phyloP scores from a whole-genome alignment of 1,140 invertebrate species.

The Hypothenemus hampei region DNA sequence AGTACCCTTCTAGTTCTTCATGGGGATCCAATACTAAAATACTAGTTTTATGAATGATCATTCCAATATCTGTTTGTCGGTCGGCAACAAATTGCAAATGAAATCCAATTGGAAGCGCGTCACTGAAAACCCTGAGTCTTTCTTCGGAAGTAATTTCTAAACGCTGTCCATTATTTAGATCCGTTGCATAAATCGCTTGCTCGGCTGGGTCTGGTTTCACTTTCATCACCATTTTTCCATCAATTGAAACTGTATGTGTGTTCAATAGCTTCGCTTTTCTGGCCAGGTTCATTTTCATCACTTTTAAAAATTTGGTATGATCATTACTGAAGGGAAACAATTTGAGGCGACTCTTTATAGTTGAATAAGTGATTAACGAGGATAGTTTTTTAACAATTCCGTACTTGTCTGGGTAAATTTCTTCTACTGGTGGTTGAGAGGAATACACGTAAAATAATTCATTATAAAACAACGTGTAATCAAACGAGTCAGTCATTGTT shows the following conservation, averaged over 20 bases:
- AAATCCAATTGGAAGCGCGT: slow-evolving; percentile 28
- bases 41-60: slow-evolving; percentile 11
- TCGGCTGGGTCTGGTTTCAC: not conserved
- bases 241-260: slow-evolving; percentile 19
- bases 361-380: slow-evolving; percentile 18
- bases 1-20: slow-evolving; percentile 28
- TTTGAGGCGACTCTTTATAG: slow-evolving; percentile 11
- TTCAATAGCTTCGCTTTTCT: slow-evolving; percentile 21
- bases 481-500: slow-evolving; percentile 28
- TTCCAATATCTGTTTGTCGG: slow-evolving; percentile 24
- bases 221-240: slow-evolving; percentile 24
- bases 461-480: slow-evolving; percentile 33
- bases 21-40: slow-evolving; percentile 29
- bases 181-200: not conserved
- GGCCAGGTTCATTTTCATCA: slow-evolving; percentile 26
- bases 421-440: slow-evolving; percentile 15
- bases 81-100: slow-evolving; percentile 31
- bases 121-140: slow-evolving; percentile 11
- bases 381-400: slow-evolving; percentile 30
- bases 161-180: not conserved
- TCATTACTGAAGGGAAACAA: slow-evolving; percentile 36
- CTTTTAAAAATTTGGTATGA: slow-evolving; percentile 26
- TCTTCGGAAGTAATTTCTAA: slow-evolving; percentile 22
- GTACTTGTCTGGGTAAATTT: slow-evolving; percentile 30
- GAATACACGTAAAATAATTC: slow-evolving; percentile 30